Percentiles rank a stretch among this genome's conserved stretches.
These are phyloP conservation scores for Aplocera efformata DNA, from an alignment of 2,888 invertebrate genomes.

Conservation along the genomic window DNA sequence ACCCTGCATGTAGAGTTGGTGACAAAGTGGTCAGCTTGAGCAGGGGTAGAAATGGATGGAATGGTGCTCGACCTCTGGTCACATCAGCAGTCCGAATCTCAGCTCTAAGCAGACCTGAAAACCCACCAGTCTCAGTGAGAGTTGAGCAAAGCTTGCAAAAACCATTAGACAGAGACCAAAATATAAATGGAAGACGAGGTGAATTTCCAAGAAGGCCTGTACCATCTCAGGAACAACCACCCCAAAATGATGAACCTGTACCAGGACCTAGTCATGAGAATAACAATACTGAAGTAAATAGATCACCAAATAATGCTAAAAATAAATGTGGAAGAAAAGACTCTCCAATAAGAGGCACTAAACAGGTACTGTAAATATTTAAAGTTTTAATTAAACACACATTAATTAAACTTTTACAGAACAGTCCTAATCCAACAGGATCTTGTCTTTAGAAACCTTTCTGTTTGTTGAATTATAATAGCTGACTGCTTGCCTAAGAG, in stretches of 20 bases:
- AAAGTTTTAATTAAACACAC: no score
- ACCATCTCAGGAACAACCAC: slow-evolving; percentile 40
- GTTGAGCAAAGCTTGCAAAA: slow-evolving; percentile 73
- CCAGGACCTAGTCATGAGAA: slow-evolving; percentile 72
- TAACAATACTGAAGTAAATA: slow-evolving; percentile 39
- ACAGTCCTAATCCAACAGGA: no score
- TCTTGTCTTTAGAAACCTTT: no score
- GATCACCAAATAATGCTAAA: slow-evolving; percentile 39
- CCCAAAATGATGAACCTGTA: slow-evolving; percentile 52
- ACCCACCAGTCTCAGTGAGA: slow-evolving; percentile 70
- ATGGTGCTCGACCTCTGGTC: slow-evolving; percentile 75
- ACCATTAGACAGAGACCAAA: slow-evolving; percentile 84
- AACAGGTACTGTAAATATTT: slow-evolving; percentile 41
- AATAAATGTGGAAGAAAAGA: slow-evolving; percentile 59
- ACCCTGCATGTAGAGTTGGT: slow-evolving; percentile 91
- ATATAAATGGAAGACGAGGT: slow-evolving; percentile 86
- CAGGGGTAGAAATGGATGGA: slow-evolving; percentile 78
- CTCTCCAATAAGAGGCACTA: slow-evolving; percentile 56
- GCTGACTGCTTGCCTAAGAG: no score
- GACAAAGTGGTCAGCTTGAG: slow-evolving; percentile 89
- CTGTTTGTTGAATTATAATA: no score
- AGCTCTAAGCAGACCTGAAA: slow-evolving; percentile 59
- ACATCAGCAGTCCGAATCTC: slow-evolving; percentile 78
- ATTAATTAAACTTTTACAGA: no score
- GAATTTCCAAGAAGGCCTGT: slow-evolving; percentile 64